Evolutionary conservation across 2,113 vertebrate species (phyloP).

Genomic region (Microtus oregoni): DNA sequence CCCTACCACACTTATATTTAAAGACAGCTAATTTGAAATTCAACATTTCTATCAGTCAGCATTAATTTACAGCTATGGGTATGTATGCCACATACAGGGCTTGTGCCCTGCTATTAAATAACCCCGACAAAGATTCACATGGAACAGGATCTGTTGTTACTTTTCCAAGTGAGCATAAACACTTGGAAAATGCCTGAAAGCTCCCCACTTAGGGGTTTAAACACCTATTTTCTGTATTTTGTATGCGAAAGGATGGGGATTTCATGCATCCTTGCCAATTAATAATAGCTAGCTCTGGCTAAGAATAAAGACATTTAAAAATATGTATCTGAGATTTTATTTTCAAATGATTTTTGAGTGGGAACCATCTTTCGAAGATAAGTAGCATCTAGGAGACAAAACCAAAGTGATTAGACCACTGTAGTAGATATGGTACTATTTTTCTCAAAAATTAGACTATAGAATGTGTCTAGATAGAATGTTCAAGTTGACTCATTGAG

Average conservation of each 20-base stretch:
- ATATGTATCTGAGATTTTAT: background rate
- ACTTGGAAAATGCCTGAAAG: background rate
- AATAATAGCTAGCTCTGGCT: background rate
- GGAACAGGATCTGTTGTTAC: background rate
- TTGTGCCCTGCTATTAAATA: background rate
- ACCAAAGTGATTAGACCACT: slow-evolving; percentile 13
- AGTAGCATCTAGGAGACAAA: background rate
- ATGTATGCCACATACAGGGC: background rate
- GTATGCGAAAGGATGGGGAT: background rate
- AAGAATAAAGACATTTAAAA: background rate
- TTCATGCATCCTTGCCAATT: background rate
- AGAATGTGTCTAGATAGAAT: background rate
- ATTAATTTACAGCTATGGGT: background rate
- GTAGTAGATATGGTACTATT: slow-evolving; percentile 8
- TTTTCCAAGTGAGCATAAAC: background rate
- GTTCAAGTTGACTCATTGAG: slow-evolving; percentile 19
- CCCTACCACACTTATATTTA: background rate
- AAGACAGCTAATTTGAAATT: background rate
- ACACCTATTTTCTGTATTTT: background rate
- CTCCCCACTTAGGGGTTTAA: background rate
- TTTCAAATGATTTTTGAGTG: slow-evolving; percentile 17
- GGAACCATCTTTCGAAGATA: slow-evolving; percentile 41
- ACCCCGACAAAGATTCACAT: background rate
- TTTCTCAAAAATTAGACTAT: slow-evolving; percentile 54
- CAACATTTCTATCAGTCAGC: background rate